A percentile compares a stretch with the other conserved stretches of the same genome.
These are phyloP conservation scores for Ferrisia virgata DNA, from an alignment of 2,888 invertebrate species.

Conservation along the genomic window DNA sequence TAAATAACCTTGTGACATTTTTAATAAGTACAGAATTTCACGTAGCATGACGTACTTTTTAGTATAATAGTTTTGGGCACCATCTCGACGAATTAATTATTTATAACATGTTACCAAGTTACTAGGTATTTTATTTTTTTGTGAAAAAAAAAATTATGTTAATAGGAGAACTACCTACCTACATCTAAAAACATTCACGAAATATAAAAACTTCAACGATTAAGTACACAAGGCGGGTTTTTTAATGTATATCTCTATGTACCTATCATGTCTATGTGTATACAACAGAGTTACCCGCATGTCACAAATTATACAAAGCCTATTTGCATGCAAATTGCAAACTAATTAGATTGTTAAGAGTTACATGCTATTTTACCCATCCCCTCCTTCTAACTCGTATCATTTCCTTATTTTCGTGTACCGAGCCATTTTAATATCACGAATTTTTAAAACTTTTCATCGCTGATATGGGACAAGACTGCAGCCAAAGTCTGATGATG, in stretches of 20 bases:
- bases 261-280: background rate
- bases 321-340: conserved; percentile 12
- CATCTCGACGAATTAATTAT: background rate
- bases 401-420: background rate
- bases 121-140: background rate
- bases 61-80: background rate
- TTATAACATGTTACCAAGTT: conserved; percentile 21
- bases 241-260: no score
- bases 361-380: background rate
- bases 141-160: background rate
- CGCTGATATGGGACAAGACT: background rate
- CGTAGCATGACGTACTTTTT: background rate
- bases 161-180: background rate
- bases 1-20: background rate
- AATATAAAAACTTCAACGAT: background rate
- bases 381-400: background rate
- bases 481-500: no score
- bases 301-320: conserved; percentile 16
- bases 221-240: background rate
- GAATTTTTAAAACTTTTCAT: background rate
- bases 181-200: background rate
- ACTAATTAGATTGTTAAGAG: conserved; percentile 26
- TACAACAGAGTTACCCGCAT: background rate
- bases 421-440: background rate
- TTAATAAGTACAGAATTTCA: background rate